Base-by-base conservation (phyloP, 2,888 invertebrate species). In the Orthonychiurus folsomi region DNA sequence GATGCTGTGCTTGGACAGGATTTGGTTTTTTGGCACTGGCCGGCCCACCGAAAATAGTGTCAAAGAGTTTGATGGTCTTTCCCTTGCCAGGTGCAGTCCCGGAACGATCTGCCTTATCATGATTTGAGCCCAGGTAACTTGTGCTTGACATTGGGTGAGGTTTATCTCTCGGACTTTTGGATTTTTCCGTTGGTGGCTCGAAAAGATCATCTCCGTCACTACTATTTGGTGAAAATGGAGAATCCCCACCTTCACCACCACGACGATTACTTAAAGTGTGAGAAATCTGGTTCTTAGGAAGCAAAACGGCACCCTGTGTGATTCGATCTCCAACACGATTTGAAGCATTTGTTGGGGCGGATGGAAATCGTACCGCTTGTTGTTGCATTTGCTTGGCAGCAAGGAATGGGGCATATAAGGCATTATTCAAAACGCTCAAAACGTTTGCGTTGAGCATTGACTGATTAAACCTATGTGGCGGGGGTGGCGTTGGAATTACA, bases 171-270 rank as follows among this genome's bases (percentile, higher is more conserved):
- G n/a, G 48, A 20, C 24, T 52, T 20, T 52, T 9, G 20, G 55
- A 20, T 57, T 52, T 63, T 20, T 69, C 63, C 54, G 53, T 21
- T 2, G 88, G 89, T 59, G 90, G 90, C 77, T 87, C 87, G 79
- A 91, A 91, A 68, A 91, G 81, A 76, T 91, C 90, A 73, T 90
- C 89, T 75, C 88, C 89, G 77, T 91, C 87, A 73, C 86, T 87
- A n/a, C 89, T 89, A 55, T 88, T 90, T 0, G 91, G 91, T 57
- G 90, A 90, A 79, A 92, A 91, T 0, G 92, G 93, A 24, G 91
- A 90, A 27, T 67, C 68, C 25, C 69, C 73, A 2, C 64, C 69
- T 23, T 60, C 64, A 9, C 48, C 21, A 20, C 53, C 24, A 5
- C 55, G 28, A 28, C 56, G 50, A 37, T 52, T 50, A 18, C 50